These are phyloP conservation scores for Phalacrocorax carbo DNA, from an alignment of 2,113 vertebrate genomes.

Conservation along the genomic window DNA sequence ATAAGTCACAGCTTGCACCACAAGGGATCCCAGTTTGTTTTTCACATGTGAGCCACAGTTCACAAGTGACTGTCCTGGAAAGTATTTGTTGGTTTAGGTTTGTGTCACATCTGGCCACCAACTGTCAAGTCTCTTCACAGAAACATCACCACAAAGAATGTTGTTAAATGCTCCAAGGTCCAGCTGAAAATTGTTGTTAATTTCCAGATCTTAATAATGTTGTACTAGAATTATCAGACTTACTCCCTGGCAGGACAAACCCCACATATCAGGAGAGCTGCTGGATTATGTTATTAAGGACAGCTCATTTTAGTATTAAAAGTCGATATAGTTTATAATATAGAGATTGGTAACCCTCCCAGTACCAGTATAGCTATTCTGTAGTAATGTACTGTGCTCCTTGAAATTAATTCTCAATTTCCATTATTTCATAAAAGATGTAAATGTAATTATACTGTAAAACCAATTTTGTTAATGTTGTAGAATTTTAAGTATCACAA, in stretches of 20 bases:
- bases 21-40: background rate
- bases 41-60: background rate
- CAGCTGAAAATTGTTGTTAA: background rate
- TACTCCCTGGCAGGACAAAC: background rate
- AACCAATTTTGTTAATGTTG: background rate
- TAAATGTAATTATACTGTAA: background rate
- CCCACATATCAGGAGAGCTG: background rate
- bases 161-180: background rate
- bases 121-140: background rate
- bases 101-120: background rate
- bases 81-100: background rate
- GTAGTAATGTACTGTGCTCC: background rate
- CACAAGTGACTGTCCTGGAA: slow-evolving; percentile 10
- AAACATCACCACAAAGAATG: background rate
- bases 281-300: background rate
- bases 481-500: background rate
- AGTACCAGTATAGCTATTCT: background rate
- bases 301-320: background rate
- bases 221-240: background rate
- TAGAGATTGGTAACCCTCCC: background rate
- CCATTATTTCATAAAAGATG: background rate
- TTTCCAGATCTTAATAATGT: background rate
- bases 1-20: background rate
- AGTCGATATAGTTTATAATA: background rate
- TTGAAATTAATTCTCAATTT: background rate